These are phyloP conservation scores for Himalopsyche phryganea DNA, from an alignment of 1,140 invertebrate species.

Conservation along the genomic window DNA sequence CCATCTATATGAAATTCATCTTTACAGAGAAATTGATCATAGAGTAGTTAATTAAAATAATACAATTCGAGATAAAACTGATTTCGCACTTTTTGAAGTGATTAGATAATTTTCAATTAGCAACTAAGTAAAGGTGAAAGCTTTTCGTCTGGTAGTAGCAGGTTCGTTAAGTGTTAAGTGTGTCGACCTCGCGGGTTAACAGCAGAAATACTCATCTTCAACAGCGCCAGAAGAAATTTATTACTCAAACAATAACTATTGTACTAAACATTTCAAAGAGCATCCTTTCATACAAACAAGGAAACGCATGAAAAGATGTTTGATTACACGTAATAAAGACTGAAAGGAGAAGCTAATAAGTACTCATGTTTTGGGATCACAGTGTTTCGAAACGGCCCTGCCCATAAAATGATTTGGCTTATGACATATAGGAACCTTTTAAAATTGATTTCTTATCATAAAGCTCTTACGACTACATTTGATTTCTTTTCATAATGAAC, in stretches of 20 bases:
- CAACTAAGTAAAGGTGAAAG: too few relatives aligned
- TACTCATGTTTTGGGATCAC: constrained; percentile 20
- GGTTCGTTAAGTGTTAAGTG: constrained; percentile 1
- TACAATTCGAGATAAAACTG: too few relatives aligned
- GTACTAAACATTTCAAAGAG: constrained; percentile 11
- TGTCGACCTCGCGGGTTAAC: constrained; percentile 17
- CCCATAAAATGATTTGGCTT: constrained; percentile 16
- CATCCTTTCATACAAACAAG: constrained; percentile 22
- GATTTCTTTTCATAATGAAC: too few relatives aligned
- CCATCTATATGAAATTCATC: too few relatives aligned
- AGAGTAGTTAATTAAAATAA: too few relatives aligned
- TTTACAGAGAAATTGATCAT: too few relatives aligned
- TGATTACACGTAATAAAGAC: constrained; percentile 20
- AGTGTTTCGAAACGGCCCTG: constrained; percentile 14
- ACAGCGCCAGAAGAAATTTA: constrained; percentile 14
- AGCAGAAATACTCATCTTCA: constrained; percentile 3
- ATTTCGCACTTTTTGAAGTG: too few relatives aligned
- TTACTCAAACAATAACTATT: constrained; percentile 20
- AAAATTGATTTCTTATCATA: too few relatives aligned
- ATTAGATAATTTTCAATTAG: too few relatives aligned
- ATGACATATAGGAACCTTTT: background rate
- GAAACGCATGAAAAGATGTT: constrained; percentile 26
- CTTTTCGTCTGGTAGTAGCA: too few relatives aligned
- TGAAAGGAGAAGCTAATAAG: constrained; percentile 14
- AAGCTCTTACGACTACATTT: too few relatives aligned